These are phyloP conservation scores for Oenanthe melanoleuca DNA, from an alignment of 2,113 vertebrate species.

Conservation along the genomic window DNA sequence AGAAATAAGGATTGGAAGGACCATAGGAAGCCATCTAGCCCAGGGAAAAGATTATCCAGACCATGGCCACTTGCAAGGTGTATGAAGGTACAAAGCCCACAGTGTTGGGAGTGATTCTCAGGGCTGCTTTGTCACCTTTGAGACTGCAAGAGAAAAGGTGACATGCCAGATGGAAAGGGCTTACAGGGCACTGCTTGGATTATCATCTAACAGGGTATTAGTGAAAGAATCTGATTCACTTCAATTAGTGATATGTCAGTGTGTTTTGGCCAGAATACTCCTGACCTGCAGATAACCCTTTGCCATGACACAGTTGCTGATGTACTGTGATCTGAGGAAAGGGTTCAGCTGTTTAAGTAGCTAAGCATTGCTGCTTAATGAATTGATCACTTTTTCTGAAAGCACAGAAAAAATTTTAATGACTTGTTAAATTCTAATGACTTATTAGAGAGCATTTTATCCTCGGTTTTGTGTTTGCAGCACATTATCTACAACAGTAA, in stretches of 20 bases:
- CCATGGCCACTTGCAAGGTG: neutral
- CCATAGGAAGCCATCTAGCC: neutral
- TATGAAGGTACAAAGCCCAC: neutral
- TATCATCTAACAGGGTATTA: neutral
- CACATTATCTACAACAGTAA: neutral
- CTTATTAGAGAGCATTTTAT: neutral
- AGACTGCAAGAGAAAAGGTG: neutral
- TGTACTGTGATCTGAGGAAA: rapidly evolving
- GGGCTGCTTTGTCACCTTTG: neutral
- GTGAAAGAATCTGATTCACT: constrained; percentile 4
- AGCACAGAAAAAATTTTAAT: neutral
- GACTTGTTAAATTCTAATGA: neutral
- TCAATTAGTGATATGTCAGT: neutral
- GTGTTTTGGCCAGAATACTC: neutral
- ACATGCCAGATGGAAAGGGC: neutral
- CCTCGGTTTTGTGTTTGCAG: neutral
- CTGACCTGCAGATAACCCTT: neutral
- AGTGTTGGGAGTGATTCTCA: neutral
- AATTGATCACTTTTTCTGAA: neutral
- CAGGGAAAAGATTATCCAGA: neutral
- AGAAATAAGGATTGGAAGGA: neutral
- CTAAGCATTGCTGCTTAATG: neutral
- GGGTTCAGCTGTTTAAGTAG: neutral
- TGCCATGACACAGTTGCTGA: neutral
- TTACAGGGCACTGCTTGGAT: neutral